These are phyloP conservation scores for Sclerodermus sp. DNA, from an alignment of 2,888 invertebrate genomes.

Conservation along the genomic window DNA sequence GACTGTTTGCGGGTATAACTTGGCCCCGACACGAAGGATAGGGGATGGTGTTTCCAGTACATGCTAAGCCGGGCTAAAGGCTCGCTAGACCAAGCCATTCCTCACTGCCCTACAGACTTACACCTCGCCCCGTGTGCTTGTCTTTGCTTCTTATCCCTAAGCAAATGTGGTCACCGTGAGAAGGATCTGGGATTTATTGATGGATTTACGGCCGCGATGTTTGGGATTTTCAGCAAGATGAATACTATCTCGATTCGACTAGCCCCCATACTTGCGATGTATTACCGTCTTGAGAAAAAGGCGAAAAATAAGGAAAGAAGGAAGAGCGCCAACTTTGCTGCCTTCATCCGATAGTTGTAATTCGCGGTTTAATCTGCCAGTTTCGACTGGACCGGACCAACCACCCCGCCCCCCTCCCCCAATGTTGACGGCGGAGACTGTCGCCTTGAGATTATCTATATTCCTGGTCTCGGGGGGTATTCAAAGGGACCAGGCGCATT, in stretches of 20 bases:
- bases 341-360: too few relatives aligned
- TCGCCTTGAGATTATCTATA: slow-evolving; percentile 30
- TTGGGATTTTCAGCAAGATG: slow-evolving; percentile 35
- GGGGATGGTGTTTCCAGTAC: slow-evolving; percentile 53
- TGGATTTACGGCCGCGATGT: slow-evolving; percentile 47
- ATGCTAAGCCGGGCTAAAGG: slow-evolving; percentile 56
- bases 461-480: slow-evolving; percentile 16
- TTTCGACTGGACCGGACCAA: too few relatives aligned
- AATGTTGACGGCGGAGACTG: too few relatives aligned
- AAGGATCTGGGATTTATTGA: slow-evolving; percentile 51
- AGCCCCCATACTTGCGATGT: too few relatives aligned
- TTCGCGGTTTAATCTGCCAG: too few relatives aligned
- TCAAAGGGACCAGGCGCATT: slow-evolving; percentile 15
- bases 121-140: slow-evolving; percentile 45
- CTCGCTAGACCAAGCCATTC: slow-evolving; percentile 56
- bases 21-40: slow-evolving; percentile 57
- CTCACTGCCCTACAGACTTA: slow-evolving; percentile 51
- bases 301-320: too few relatives aligned
- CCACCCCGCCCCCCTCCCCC: too few relatives aligned
- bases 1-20: slow-evolving; percentile 59
- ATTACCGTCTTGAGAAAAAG: too few relatives aligned
- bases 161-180: slow-evolving; percentile 49
- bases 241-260: neutral
- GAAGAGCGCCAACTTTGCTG: too few relatives aligned
- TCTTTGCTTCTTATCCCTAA: slow-evolving; percentile 54